A percentile compares a stretch with the other conserved stretches of the same genome.
Conservation (phyloP, 2,888 invertebrate genomes). For the Ephialtes manifestator region DNA sequence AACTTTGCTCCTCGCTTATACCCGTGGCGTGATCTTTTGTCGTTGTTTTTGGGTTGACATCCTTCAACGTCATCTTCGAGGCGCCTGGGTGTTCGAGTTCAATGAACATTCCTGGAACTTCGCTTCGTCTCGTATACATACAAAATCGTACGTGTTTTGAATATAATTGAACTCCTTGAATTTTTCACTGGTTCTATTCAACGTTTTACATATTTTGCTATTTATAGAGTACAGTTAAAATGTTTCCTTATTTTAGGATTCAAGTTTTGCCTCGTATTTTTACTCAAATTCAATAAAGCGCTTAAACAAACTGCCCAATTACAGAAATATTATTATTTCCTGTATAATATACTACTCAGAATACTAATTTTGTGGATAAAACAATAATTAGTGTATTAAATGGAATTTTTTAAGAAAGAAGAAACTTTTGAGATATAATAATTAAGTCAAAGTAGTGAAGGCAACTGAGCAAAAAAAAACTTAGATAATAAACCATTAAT, state of each 20-base stretch:
- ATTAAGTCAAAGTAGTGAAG: too few relatives aligned
- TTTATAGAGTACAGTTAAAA: not conserved
- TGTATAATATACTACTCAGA: not conserved
- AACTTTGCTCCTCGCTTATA: slow-evolving; percentile 45
- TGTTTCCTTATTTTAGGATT: not conserved
- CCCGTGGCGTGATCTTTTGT: slow-evolving; percentile 58
- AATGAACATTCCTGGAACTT: slow-evolving; percentile 70
- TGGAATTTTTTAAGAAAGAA: too few relatives aligned
- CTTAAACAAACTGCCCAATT: not conserved
- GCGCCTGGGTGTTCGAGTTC: slow-evolving; percentile 54
- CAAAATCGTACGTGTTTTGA: slow-evolving; percentile 54
- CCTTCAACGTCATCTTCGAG: slow-evolving; percentile 55
- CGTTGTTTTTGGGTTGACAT: slow-evolving; percentile 56
- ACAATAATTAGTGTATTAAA: not conserved
- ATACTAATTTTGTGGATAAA: not conserved
- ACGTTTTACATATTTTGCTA: not conserved
- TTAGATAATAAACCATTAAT: too few relatives aligned
- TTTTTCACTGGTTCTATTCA: slow-evolving; percentile 17
- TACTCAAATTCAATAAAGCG: not conserved
- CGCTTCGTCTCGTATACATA: slow-evolving; percentile 32
- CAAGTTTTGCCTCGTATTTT: not conserved
- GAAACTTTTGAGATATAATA: too few relatives aligned
- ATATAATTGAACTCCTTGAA: slow-evolving; percentile 26
- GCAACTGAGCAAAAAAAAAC: too few relatives aligned
- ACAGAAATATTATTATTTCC: not conserved